phyloP scores from a whole-genome alignment of 1,140 invertebrate species.

The Antheraea pernyi region DNA sequence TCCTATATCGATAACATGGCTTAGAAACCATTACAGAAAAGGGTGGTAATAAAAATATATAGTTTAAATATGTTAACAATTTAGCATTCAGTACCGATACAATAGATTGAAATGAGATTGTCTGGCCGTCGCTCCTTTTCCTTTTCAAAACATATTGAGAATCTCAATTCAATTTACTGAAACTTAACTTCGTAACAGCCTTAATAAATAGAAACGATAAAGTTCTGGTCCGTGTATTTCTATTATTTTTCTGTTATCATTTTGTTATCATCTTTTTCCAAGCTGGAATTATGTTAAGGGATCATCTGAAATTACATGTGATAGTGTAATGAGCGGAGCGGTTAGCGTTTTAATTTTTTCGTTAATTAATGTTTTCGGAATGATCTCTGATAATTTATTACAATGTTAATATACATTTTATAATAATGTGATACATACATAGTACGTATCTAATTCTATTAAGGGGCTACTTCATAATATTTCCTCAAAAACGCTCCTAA shows the following conservation, averaged over 20 bases:
- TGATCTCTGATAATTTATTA: neutral
- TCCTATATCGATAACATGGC: too few species aligned
- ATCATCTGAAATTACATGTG: neutral
- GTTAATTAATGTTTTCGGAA: neutral
- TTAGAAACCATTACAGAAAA: too few species aligned
- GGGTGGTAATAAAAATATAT: neutral
- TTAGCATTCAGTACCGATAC: neutral
- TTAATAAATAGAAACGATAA: conserved; percentile 9
- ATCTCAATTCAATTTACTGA: conserved; percentile 9
- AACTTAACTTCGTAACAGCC: conserved; percentile 3
- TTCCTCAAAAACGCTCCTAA: too few species aligned
- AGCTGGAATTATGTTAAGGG: neutral
- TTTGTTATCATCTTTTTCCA: conserved; percentile 2
- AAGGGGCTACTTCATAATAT: too few species aligned
- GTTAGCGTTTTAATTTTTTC: neutral
- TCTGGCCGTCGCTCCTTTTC: neutral
- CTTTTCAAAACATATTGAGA: neutral
- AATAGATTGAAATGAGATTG: neutral
- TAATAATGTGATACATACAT: too few species aligned
- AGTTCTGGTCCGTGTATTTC: conserved; percentile 6
- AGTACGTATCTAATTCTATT: too few species aligned
- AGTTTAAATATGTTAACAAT: neutral
- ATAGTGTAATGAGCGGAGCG: neutral
- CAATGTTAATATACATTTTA: too few species aligned
- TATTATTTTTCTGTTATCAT: conserved; percentile 9